Conservation (phyloP, 2,113 vertebrate genomes). For the Vicugna pacos region DNA sequence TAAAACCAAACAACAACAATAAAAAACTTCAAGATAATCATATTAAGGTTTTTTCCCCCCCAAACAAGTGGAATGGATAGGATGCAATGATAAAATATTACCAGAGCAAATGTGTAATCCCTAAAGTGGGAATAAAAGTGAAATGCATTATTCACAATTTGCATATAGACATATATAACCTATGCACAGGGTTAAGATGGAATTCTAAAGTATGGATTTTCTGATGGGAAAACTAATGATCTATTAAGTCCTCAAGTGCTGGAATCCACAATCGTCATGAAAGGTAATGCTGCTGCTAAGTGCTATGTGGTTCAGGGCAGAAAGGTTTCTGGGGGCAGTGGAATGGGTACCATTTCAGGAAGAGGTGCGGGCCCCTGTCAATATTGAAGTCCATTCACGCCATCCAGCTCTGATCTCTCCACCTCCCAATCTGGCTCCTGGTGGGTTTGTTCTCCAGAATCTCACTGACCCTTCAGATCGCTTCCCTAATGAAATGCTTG, state of each 20-base stretch:
- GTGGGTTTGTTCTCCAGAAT: conserved; percentile 35
- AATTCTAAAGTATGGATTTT: neutral
- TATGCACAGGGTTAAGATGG: neutral
- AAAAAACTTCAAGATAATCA: neutral
- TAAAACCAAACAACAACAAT: neutral
- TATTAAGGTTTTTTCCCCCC: neutral
- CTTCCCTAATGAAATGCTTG: conserved; percentile 58
- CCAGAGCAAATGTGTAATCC: neutral
- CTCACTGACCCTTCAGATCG: neutral
- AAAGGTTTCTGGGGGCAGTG: neutral
- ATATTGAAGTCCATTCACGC: conserved; percentile 35
- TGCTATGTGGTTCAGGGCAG: conserved; percentile 3
- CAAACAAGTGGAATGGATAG: neutral
- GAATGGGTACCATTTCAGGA: neutral
- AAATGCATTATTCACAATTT: neutral
- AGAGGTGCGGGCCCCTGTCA: conserved; percentile 12
- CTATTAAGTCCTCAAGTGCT: neutral
- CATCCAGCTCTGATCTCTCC: neutral
- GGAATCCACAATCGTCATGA: neutral
- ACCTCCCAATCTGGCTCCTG: conserved; percentile 1
- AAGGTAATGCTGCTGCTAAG: neutral
- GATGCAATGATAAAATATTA: neutral
- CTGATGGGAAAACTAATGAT: conserved; percentile 50
- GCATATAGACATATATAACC: neutral
- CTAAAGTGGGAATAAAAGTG: neutral